phyloP scores from a whole-genome alignment of 2,113 vertebrate species.

The Corvus cornix region DNA sequence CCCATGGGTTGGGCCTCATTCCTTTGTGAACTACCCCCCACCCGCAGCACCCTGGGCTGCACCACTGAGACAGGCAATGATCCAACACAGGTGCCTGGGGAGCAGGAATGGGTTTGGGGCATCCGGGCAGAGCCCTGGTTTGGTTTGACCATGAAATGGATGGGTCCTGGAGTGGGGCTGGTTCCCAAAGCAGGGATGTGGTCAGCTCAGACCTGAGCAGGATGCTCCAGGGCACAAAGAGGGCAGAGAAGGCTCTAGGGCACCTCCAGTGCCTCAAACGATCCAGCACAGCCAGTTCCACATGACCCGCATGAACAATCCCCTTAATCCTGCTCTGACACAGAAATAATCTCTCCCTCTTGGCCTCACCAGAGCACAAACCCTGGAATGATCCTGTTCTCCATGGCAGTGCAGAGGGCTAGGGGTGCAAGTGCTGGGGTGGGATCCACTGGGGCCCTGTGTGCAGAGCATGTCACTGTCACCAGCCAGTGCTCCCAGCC shows the following conservation, averaged over 20 bases:
- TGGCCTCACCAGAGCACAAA: not conserved
- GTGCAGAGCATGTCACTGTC: constrained; percentile 54
- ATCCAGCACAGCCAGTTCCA: not conserved
- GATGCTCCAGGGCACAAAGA: not conserved
- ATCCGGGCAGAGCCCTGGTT: not conserved
- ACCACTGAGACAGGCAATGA: rapidly evolving
- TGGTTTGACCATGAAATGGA: not conserved
- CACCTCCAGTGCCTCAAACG: rapidly evolving
- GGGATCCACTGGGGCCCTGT: constrained; percentile 64
- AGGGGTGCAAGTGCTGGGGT: constrained; percentile 79
- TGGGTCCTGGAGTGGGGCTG: no score
- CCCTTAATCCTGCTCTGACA: constrained; percentile 4
- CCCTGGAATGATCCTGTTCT: not conserved
- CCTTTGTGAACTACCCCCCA: not conserved
- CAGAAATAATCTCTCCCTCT: not conserved
- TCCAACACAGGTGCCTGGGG: not conserved
- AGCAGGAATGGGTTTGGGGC: not conserved
- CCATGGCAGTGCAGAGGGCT: rapidly evolving
- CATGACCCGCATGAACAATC: not conserved
- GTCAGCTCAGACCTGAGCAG: not conserved
- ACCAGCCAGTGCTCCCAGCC: constrained; percentile 55
- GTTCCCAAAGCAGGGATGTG: rapidly evolving
- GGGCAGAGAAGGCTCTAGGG: not conserved
- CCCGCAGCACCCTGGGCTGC: rapidly evolving
- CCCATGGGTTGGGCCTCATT: not conserved